Percentiles rank a stretch among this genome's conserved stretches.
phyloP scores from a whole-genome alignment of 2,797 vertebrate genomes.

The Chelonia mydas region DNA sequence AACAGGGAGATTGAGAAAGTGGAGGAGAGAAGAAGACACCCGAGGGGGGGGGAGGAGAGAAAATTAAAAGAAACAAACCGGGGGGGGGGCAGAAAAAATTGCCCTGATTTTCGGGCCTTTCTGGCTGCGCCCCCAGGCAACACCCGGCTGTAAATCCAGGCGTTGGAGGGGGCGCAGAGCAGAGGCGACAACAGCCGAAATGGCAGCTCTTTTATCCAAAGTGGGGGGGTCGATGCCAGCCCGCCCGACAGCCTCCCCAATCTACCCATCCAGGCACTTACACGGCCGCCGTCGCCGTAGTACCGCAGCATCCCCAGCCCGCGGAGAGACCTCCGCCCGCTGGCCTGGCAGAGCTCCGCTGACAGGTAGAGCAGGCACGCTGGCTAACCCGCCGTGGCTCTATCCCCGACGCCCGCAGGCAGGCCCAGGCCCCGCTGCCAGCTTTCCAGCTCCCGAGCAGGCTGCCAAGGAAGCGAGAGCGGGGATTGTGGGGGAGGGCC shows the following conservation, averaged over 20 bases:
- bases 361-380: too few relatives aligned
- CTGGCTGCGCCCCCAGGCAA: neutral
- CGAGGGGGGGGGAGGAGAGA: neutral
- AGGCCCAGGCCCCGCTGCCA: neutral
- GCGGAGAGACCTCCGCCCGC: neutral
- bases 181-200: neutral
- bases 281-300: neutral
- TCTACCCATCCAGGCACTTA: neutral
- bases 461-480: neutral
- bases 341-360: neutral
- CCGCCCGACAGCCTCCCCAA: neutral
- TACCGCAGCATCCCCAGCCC: neutral
- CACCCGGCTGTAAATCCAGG: neutral
- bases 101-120: neutral
- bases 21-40: neutral
- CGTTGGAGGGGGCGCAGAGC: neutral
- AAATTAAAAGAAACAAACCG: constrained; percentile 33
- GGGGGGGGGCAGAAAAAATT: neutral
- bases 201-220: constrained; percentile 19
- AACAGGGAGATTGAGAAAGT: neutral
- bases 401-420: neutral
- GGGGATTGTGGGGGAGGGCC: neutral
- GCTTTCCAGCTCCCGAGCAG: neutral
- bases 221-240: neutral
- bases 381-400: neutral